Conservation (phyloP, 2,888 invertebrate genomes). For the Penaeus monodon region DNA sequence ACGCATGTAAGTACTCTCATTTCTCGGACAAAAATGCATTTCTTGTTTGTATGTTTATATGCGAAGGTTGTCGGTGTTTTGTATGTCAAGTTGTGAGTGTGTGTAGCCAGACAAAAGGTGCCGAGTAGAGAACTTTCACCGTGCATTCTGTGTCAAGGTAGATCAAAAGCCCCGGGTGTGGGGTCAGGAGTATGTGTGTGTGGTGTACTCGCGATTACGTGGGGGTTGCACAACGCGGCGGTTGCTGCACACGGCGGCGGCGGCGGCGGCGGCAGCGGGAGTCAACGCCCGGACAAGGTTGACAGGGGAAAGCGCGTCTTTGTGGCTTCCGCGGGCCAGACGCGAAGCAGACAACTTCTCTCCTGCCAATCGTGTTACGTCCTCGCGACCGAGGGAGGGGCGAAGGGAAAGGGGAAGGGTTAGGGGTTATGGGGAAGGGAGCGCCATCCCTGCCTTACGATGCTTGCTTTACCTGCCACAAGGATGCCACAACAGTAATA, state of each 20-base stretch:
- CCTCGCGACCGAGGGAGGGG: too few species aligned
- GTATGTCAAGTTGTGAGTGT: too few species aligned
- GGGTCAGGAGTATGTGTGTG: not conserved
- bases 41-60: too few species aligned
- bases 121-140: too few species aligned
- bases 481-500: too few species aligned
- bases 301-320: slow-evolving; percentile 54
- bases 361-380: slow-evolving; percentile 36
- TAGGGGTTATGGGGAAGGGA: not conserved
- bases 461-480: not conserved
- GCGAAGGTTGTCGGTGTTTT: too few species aligned
- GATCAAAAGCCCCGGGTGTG: too few species aligned
- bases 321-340: slow-evolving; percentile 46
- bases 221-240: slow-evolving; percentile 9
- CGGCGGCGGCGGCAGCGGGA: slow-evolving; percentile 13
- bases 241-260: not conserved
- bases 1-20: too few species aligned
- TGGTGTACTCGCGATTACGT: not conserved
- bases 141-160: too few species aligned
- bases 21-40: too few species aligned
- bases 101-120: too few species aligned
- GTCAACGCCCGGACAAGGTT: slow-evolving; percentile 56
- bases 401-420: too few species aligned
- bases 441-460: not conserved
- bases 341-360: slow-evolving; percentile 37